Percentiles rank a stretch among this genome's conserved stretches.
These are phyloP conservation scores for Semotilus atromaculatus DNA, from an alignment of 2,797 vertebrate genomes.

Conservation along the genomic window DNA sequence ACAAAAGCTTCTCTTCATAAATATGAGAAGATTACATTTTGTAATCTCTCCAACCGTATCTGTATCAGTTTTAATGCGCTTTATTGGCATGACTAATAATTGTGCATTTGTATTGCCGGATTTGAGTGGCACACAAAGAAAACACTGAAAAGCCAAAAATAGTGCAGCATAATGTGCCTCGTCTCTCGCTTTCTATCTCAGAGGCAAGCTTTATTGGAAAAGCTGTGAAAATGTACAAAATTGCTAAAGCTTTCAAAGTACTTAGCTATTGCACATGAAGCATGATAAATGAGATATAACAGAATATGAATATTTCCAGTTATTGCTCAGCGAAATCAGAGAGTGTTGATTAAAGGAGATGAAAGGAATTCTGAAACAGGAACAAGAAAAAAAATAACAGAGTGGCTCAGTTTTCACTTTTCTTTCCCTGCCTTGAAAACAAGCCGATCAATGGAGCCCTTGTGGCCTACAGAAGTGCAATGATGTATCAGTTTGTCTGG, in stretches of 20 bases:
- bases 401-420: conserved; percentile 44
- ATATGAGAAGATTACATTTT: conserved; percentile 25
- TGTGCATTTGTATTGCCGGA: background rate
- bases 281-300: conserved; percentile 24
- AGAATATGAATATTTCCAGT: conserved; percentile 33
- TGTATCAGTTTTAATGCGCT: background rate
- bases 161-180: background rate
- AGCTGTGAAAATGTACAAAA: conserved; percentile 25
- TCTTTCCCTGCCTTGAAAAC: conserved; percentile 31
- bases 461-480: conserved; percentile 51
- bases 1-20: conserved; percentile 30
- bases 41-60: background rate
- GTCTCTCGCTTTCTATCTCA: conserved; percentile 15
- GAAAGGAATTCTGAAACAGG: conserved; percentile 46
- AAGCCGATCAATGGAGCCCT: conserved; percentile 48
- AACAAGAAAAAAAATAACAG: conserved; percentile 4
- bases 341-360: conserved; percentile 36
- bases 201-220: conserved; percentile 32
- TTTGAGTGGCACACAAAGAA: background rate
- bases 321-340: conserved; percentile 38
- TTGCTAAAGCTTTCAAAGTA: conserved; percentile 36
- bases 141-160: conserved; percentile 8
- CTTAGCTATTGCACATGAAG: conserved; percentile 31
- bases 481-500: conserved; percentile 51
- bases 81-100: conserved; percentile 12